A percentile compares a stretch with the other conserved stretches of the same genome.
These are phyloP conservation scores for Dorcus hopei DNA, from an alignment of 2,888 invertebrate genomes.

Conservation along the genomic window DNA sequence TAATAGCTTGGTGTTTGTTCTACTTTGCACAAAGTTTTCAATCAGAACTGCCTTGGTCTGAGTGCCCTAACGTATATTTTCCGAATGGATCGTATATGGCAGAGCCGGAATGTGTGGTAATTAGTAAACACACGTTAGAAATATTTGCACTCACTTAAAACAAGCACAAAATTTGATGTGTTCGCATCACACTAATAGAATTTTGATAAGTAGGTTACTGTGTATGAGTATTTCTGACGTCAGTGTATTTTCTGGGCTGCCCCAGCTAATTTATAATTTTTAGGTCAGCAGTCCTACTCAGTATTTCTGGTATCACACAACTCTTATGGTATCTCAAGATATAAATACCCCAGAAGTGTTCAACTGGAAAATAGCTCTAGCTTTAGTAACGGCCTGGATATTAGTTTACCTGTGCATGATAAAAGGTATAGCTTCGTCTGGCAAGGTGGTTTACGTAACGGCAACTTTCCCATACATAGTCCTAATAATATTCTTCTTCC, in stretches of 20 bases:
- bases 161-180: too few species aligned
- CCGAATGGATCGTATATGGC: conserved; percentile 73
- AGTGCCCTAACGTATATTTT: conserved; percentile 82
- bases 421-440: conserved; percentile 94
- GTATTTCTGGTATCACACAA: conserved; percentile 93
- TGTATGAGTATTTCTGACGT: not conserved
- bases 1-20: conserved; percentile 96
- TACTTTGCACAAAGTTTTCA: conserved; percentile 94
- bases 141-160: too few species aligned
- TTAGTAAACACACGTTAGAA: conserved; percentile 36
- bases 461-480: conserved; percentile 96
- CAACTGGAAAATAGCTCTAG: conserved; percentile 88
- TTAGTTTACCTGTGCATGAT: conserved; percentile 96
- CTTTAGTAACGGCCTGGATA: conserved; percentile 87
- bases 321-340: conserved; percentile 84
- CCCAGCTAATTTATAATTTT: conserved; percentile 33
- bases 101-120: conserved; percentile 80
- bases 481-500: conserved; percentile 91
- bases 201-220: not conserved
- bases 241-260: not conserved
- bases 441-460: conserved; percentile 94
- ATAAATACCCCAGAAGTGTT: conserved; percentile 82
- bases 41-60: conserved; percentile 86
- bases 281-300: conserved; percentile 87
- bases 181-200: too few species aligned